Evolutionary conservation across 2,888 invertebrate genomes (phyloP), one percentile per base, ranked within the genome.

Genomic region (Harmothoe impar): DNA sequence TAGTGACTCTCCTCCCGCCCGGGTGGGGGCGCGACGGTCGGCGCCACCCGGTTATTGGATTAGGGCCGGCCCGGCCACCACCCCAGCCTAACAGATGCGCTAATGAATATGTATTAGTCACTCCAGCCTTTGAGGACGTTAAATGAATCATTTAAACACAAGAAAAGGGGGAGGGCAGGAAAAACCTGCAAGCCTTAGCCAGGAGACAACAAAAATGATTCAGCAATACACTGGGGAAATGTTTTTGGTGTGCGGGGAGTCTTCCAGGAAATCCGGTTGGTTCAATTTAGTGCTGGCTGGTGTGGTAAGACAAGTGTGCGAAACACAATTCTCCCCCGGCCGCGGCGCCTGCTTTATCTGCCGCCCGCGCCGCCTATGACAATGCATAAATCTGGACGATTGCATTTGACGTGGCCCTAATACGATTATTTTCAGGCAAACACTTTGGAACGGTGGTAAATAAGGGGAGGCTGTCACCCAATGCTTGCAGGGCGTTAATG

Each of bases 111-210:
- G 89, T 77, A 89, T 89, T 72, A 77, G 51, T 68, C 89, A 52
- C 77, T 68, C 77, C 78, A 51, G 33, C 52, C 89, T 77, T 77
- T 77, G 89, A 89, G 89, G 89, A 51, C 68, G 72, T 72, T 68
- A 89, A 89, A 89, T 89, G 77, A 89, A 89, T 72, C 89, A 89
- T 89, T 89, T 72, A 89, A 89, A 89, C 77, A 77, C 43, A 62
- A 77, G 52, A 89, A 77, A 89, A 29, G 89, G 62, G 43, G 43
- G 43, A 43, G 43, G 43, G 62, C 56, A 89, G 29, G 68, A 56
- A 56, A 68, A 89, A 43, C 43, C 43, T 43, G 10, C 43, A 43
- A 52, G 29, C 54, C n/a, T 62, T 5, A 33, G 20, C 35, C 1
- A 62, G 68, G 68, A 68, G 56, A 89, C 62, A 62, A 68, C 31